These are phyloP conservation scores for Junonia oenone DNA, from an alignment of 2,888 invertebrate genomes.

Conservation along the genomic window DNA sequence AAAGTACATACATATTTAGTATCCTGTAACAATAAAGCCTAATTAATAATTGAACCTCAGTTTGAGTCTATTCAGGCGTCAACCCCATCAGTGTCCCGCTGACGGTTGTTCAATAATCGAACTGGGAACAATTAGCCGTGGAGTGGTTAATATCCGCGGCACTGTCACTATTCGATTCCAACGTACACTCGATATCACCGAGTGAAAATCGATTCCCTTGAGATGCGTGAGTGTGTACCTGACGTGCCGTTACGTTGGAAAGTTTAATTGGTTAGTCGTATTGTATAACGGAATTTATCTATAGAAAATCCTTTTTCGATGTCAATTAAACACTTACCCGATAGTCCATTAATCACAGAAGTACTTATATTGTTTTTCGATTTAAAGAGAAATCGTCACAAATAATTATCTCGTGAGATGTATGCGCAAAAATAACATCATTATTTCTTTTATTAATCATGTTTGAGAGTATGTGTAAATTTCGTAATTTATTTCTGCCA, in stretches of 20 bases:
- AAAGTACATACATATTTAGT: not conserved
- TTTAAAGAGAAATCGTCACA: no score
- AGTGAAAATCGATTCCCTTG: constrained; percentile 60
- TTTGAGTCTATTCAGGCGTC: constrained; percentile 51
- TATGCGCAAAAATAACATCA: no score
- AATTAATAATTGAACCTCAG: constrained; percentile 24
- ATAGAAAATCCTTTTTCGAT: not conserved
- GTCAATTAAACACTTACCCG: no score
- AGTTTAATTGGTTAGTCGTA: constrained; percentile 6
- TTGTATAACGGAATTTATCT: not conserved
- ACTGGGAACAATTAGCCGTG: constrained; percentile 73
- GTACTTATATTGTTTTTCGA: no score
- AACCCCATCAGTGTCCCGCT: constrained; percentile 46
- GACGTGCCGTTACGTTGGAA: constrained; percentile 1
- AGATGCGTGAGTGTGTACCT: constrained; percentile 19
- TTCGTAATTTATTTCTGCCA: not conserved
- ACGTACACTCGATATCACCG: constrained; percentile 57
- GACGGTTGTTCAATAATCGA: constrained; percentile 76
- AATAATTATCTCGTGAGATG: no score
- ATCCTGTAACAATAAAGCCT: not conserved
- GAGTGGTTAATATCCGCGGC: constrained; percentile 73
- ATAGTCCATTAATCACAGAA: no score
- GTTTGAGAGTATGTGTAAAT: not conserved
- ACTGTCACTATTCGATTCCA: constrained; percentile 66
- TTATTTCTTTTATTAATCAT: not conserved